Evolutionary conservation across 2,888 invertebrate species (phyloP), one percentile per base, ranked within the genome.

Genomic region (Pandemis cinnamomeana): DNA sequence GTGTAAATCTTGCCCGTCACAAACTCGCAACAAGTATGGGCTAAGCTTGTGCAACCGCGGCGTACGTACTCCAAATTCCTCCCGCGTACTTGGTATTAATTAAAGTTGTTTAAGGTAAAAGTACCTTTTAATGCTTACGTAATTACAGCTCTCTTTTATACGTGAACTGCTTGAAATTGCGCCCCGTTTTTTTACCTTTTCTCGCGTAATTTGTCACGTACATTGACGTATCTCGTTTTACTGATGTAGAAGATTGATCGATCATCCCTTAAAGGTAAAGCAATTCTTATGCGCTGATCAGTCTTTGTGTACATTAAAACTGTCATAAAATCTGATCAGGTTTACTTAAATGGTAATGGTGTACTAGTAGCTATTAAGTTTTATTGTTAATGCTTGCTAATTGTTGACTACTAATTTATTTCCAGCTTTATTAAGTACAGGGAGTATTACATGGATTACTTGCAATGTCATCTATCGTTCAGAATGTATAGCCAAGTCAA

Each of bases 1-100:
- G 27, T 68, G 62, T 72, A 51, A 71, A 67, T 67, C 82, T 82
- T 80, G 83, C 80, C 83, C 78, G 81, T 85, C 83, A 85, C 85
- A 84, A 84, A 85, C 81, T 85, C 79, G 82, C 84, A 82, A 81
- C 82, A 81, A 73, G 60, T 73, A 73, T 70, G 73, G 60, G 60
- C 53, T 58, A 41, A 44, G 41, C 67, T 71, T 74, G 74, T 36
- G 70, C 66, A 74, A 74, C 67, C 61, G 61, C 61, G 10, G 51
- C 58, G 67, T 58, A 27, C 58, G 27, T 58, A 64, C 63, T 67
- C 67, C 46, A 63, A 63, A 76, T 76, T 73, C 71, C 71, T 64
- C 55, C 61, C 67, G 73, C 75, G 71, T 67, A 15, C 53, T 27
- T 55, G 27, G 60, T 64, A 71, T 71, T 63, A 73, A 69, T 76